Percentiles rank a stretch among this genome's conserved stretches.
These are phyloP conservation scores for Pseudomyrmex dendroicus DNA, from an alignment of 1,140 invertebrate species.

Conservation along the genomic window DNA sequence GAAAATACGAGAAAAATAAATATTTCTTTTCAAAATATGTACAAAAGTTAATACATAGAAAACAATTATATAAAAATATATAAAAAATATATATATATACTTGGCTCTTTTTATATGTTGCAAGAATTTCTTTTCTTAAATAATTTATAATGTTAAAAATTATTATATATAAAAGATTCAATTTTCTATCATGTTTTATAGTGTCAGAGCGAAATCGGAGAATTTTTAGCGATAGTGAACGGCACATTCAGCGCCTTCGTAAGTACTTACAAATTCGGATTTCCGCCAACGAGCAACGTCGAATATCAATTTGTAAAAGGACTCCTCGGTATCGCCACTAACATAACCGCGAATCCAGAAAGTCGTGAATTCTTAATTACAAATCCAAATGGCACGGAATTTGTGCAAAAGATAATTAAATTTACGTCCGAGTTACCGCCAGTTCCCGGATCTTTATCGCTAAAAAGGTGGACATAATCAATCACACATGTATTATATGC, in stretches of 20 bases:
- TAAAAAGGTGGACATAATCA: constrained; percentile 55
- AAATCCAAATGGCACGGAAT: constrained; percentile 76
- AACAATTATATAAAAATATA: neutral
- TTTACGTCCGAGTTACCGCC: constrained; percentile 73
- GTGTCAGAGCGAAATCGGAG: constrained; percentile 79
- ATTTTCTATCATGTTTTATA: constrained; percentile 38
- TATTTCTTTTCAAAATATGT: neutral
- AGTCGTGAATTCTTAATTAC: constrained; percentile 81
- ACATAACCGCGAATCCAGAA: constrained; percentile 79
- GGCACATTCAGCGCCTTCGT: constrained; percentile 82
- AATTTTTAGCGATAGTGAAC: constrained; percentile 80
- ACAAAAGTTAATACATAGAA: neutral
- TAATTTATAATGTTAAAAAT: neutral
- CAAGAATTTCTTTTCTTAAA: too few relatives aligned
- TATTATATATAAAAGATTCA: constrained; percentile 10
- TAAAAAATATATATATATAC: neutral
- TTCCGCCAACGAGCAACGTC: constrained; percentile 77
- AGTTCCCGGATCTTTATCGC: constrained; percentile 64
- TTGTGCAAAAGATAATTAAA: constrained; percentile 77
- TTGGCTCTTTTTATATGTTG: neutral
- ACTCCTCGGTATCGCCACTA: constrained; percentile 81
- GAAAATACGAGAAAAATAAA: neutral
- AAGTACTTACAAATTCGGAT: constrained; percentile 75
- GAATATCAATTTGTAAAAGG: constrained; percentile 82
- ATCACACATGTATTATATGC: neutral